phyloP scores from a whole-genome alignment of 2,888 invertebrate genomes.

The Mimas tiliae region DNA sequence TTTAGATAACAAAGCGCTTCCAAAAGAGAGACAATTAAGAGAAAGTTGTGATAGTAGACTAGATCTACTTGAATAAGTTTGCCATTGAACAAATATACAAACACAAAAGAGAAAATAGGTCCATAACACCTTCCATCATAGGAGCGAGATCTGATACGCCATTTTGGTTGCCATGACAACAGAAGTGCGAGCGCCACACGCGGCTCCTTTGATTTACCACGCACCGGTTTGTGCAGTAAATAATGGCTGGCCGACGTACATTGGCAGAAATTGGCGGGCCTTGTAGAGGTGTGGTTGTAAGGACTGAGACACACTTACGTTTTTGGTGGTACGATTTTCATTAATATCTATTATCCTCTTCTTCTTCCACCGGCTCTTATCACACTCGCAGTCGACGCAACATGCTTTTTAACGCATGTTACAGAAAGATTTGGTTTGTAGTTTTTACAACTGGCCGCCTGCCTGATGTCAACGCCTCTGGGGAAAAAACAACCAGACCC shows the following conservation, averaged over 20 bases:
- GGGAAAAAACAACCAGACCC: too few species aligned
- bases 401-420: too few species aligned
- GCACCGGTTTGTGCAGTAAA: slow-evolving; percentile 53
- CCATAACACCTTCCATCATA: slow-evolving; percentile 48
- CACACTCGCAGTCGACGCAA: too few species aligned
- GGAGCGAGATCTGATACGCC: slow-evolving; percentile 72
- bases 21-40: not conserved
- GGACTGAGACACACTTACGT: slow-evolving; percentile 35
- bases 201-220: slow-evolving; percentile 74
- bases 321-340: slow-evolving; percentile 21
- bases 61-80: not conserved
- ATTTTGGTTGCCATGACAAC: slow-evolving; percentile 63
- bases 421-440: too few species aligned
- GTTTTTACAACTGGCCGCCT: too few species aligned
- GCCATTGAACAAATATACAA: slow-evolving; percentile 4
- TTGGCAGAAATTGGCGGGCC: slow-evolving; percentile 54
- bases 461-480: too few species aligned
- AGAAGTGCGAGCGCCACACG: slow-evolving; percentile 57
- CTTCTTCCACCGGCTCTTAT: too few species aligned
- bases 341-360: too few species aligned
- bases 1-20: not conserved
- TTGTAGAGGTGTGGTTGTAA: slow-evolving; percentile 45
- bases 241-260: slow-evolving; percentile 49
- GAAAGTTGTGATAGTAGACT: not conserved
- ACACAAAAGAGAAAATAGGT: slow-evolving; percentile 24